These are phyloP conservation scores for Otolemur garnettii DNA, from an alignment of 2,113 vertebrate genomes.

Conservation along the genomic window DNA sequence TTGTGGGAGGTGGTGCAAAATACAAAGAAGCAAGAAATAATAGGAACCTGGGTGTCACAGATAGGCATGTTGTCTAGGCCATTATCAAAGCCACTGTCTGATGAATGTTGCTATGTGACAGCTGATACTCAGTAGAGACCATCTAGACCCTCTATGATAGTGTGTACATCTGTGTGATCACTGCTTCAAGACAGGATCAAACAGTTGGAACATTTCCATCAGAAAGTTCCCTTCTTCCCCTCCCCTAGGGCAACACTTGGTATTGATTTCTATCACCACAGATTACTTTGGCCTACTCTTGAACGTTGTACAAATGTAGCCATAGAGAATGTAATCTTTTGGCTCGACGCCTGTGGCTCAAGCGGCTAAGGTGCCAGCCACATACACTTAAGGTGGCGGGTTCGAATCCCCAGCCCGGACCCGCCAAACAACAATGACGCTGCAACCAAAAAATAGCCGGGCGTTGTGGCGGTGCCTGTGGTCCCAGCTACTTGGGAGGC, in stretches of 20 bases:
- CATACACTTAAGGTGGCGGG: no score
- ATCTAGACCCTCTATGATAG: background rate
- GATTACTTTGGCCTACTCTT: background rate
- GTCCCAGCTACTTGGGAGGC: no score
- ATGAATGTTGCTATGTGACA: background rate
- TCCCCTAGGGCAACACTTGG: background rate
- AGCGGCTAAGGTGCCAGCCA: no score
- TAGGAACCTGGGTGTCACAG: accelerated
- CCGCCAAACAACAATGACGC: no score
- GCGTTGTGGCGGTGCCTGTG: no score
- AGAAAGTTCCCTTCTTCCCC: background rate
- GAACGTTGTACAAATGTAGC: background rate
- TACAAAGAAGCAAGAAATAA: background rate
- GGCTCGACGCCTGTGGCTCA: no score
- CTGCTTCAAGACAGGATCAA: background rate
- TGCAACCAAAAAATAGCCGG: no score
- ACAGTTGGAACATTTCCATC: background rate
- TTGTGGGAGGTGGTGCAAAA: background rate
- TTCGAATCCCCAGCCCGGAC: no score
- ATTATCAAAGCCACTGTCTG: background rate
- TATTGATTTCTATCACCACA: background rate
- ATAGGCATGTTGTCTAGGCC: background rate
- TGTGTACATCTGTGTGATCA: background rate
- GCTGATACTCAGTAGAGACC: background rate
- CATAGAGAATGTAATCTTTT: background rate